phyloP scores from a whole-genome alignment of 2,113 vertebrate genomes.

The Sula dactylatra region DNA sequence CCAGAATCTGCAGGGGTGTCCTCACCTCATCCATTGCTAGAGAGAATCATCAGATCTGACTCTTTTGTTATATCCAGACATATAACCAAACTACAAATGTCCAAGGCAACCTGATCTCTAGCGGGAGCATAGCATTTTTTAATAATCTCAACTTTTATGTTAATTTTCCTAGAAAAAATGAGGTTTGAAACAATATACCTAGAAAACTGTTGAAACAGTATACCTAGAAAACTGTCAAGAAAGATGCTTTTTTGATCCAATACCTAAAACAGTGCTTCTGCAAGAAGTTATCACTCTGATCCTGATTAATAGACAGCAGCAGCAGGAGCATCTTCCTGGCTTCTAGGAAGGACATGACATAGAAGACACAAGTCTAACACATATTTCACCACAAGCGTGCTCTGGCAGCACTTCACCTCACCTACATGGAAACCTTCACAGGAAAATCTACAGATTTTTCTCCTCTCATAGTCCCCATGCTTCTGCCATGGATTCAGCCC shows the following conservation, averaged over 20 bases:
- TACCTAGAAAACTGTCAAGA: not conserved
- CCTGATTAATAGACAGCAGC: not conserved
- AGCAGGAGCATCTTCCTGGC: not conserved
- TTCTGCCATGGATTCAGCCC: not conserved
- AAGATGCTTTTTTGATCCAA: not conserved
- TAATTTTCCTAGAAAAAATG: not conserved
- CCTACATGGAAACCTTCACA: not conserved
- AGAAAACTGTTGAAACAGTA: not conserved
- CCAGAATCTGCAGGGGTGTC: not conserved
- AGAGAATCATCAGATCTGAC: not conserved
- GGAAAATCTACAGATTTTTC: not conserved
- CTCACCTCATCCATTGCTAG: not conserved
- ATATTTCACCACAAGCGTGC: not conserved
- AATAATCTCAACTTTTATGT: not conserved
- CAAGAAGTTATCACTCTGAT: not conserved
- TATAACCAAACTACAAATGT: not conserved
- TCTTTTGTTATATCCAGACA: not conserved
- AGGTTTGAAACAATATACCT: not conserved
- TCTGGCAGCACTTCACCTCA: not conserved
- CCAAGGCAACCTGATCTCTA: not conserved
- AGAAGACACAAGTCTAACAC: not conserved
- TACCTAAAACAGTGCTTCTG: not conserved
- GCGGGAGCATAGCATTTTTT: not conserved
- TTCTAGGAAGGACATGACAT: not conserved
- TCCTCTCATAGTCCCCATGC: not conserved